Conservation (phyloP, 1,140 invertebrate species). For the Plectrocnemia conspersa region DNA sequence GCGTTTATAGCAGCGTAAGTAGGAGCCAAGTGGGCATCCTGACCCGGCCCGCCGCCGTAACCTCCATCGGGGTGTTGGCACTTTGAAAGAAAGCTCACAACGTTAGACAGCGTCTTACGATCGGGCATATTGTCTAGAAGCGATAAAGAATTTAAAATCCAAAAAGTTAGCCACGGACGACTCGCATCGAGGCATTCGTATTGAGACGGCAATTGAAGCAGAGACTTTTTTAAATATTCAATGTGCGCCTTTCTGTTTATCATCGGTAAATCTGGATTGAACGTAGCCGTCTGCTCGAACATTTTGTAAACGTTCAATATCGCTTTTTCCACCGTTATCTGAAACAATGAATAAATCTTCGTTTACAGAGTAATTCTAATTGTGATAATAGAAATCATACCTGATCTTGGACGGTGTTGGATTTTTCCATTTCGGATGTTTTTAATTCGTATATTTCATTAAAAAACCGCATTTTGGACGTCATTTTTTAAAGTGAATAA, state of each 20-base stretch:
- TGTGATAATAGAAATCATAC: conserved; percentile 14
- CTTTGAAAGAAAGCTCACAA: conserved; percentile 65
- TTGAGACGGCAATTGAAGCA: conserved; percentile 60
- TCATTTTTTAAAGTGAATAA: conserved; percentile 1
- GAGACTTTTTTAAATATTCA: conserved; percentile 63
- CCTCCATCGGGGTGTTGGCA: conserved; percentile 82
- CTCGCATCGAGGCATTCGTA: conserved; percentile 90
- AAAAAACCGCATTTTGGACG: conserved; percentile 20
- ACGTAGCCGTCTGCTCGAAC: conserved; percentile 52
- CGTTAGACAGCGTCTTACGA: conserved; percentile 59
- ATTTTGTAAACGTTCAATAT: conserved; percentile 61
- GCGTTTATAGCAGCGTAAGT: conserved; percentile 97
- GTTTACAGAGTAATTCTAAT: not conserved
- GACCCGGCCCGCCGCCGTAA: conserved; percentile 90
- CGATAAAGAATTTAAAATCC: conserved; percentile 88
- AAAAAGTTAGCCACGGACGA: conserved; percentile 91
- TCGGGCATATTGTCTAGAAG: conserved; percentile 71
- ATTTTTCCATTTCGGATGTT: conserved; percentile 15
- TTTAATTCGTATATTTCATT: conserved; percentile 20
- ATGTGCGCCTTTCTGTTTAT: conserved; percentile 63
- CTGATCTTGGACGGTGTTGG: conserved; percentile 29
- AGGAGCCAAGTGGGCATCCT: conserved; percentile 87
- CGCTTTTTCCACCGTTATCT: conserved; percentile 63
- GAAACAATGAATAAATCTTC: conserved; percentile 38
- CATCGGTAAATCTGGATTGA: conserved; percentile 58